Base-by-base conservation (phyloP, 2,888 invertebrate species). In the Drosophila tripunctata region DNA sequence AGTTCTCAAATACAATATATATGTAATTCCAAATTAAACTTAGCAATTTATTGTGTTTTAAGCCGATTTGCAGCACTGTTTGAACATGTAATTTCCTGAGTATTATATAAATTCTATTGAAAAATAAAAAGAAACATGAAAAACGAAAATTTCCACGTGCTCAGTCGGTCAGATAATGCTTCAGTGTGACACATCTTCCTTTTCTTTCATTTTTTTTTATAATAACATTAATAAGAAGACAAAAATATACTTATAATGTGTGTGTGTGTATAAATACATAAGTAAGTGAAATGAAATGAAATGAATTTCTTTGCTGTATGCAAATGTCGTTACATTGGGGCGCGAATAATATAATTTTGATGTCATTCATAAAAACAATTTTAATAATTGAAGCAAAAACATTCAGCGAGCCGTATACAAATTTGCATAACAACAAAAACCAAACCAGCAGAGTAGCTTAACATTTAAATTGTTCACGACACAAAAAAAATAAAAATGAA, bases 271-370 rank as follows among this genome's bases (percentile, higher is more conserved):
- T 50, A 50, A 24, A 44, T 44, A 36, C 15, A 30, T 31, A 55
- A 24, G 15, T 7, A 54, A 50, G 52, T 55, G 51, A 63, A 72
- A 54, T 60, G 30, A 58, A 57, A 52, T 54, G 50, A 64, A 68
- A 56, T 60, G 17, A 58, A 62, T 50, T 56, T 62, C 45, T 56
- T 47, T 38, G 63, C 33, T 44, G 45, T 57, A 82, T 87, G 87
- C 82, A 76, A 83, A 83, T 87, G 64, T 66, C 65, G 61, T 78
- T 76, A 71, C 63, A 66, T 76, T n/a, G n/a, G 57, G 76, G 76
- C 79, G 82, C 70, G 76, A 85, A 81, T 82, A 82, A 85, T 85
- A 81, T 76, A 85, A 87, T 83, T 83, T 85, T 66, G 63, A 85
- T 85, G 82, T 74, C 67, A 83, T 87, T 87, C 76, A 78, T 61